Percentiles rank a stretch among this genome's conserved stretches.
Conservation (phyloP, 2,797 vertebrate species). For the Limosa lapponica region DNA sequence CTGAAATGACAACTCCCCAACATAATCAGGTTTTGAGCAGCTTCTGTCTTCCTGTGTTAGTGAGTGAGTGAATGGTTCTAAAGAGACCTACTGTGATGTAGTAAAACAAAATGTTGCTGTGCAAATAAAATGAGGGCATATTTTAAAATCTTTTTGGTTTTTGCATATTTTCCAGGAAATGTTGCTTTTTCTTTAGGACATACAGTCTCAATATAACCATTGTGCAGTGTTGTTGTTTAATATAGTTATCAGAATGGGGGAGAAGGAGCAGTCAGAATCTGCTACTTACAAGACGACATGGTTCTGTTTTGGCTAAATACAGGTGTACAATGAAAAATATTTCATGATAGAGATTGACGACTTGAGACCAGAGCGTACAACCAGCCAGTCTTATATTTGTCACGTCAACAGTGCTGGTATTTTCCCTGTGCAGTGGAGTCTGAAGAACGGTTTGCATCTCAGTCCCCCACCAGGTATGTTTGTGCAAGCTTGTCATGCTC, state of each 20-base stretch:
- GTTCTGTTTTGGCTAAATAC: slow-evolving; percentile 44
- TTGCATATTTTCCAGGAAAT: neutral
- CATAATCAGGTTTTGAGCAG: neutral
- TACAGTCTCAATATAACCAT: neutral
- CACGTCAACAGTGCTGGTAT: slow-evolving; percentile 89
- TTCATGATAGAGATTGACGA: slow-evolving; percentile 93
- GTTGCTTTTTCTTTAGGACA: neutral
- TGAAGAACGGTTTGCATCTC: slow-evolving; percentile 92
- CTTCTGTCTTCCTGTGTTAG: neutral
- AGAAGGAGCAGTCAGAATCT: neutral
- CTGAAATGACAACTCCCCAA: neutral
- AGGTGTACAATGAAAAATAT: slow-evolving; percentile 92
- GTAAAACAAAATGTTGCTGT: neutral
- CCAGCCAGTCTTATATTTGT: slow-evolving; percentile 83
- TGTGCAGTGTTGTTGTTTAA: neutral
- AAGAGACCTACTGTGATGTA: neutral
- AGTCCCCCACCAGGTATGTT: slow-evolving; percentile 87
- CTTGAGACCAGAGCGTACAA: slow-evolving; percentile 78
- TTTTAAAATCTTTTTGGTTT: neutral
- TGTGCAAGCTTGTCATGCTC: neutral
- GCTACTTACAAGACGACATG: neutral
- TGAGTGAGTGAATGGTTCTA: neutral
- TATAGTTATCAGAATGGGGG: neutral
- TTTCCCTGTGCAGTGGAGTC: slow-evolving; percentile 93
- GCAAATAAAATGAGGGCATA: neutral